Evolutionary conservation across 1,140 invertebrate genomes (phyloP).

Genomic region (Patella vulgata): DNA sequence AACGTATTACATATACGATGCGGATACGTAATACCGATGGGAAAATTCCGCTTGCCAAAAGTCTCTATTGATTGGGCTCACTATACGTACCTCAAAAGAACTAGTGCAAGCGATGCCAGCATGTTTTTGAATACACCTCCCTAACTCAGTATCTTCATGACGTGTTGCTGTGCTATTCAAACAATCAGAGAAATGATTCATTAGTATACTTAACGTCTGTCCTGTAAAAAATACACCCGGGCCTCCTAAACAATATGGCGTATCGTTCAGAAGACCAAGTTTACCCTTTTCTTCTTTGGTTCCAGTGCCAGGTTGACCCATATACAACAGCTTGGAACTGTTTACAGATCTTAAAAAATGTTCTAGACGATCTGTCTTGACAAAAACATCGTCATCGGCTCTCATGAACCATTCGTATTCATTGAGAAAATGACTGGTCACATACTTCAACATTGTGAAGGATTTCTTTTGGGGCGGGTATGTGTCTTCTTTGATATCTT

Average conservation of each 20-base stretch:
- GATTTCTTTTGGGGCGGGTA: slow-evolving; percentile 99
- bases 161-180: slow-evolving; percentile 90
- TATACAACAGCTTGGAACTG: slow-evolving; percentile 83
- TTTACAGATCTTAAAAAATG: slow-evolving; percentile 86
- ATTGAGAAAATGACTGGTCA: slow-evolving; percentile 90
- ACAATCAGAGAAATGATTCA: slow-evolving; percentile 75
- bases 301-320: slow-evolving; percentile 70
- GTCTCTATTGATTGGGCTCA: no score
- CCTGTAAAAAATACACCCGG: slow-evolving; percentile 83
- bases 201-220: slow-evolving; percentile 61
- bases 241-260: slow-evolving; percentile 79
- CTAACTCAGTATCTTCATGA: slow-evolving; percentile 97
- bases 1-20: no score
- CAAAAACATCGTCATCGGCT: slow-evolving; percentile 96
- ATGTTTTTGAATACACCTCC: slow-evolving; percentile 87
- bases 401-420: slow-evolving; percentile 95
- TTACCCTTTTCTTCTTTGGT: slow-evolving; percentile 76
- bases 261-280: not conserved
- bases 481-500: slow-evolving; percentile 83
- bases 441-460: slow-evolving; percentile 96
- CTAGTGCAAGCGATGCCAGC: slow-evolving; percentile 6
- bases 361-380: slow-evolving; percentile 84
- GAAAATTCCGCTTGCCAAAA: no score
- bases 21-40: no score
- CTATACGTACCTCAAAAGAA: slow-evolving; percentile 1